Conservation (phyloP, 2,797 vertebrate genomes). For the Tinamus major region DNA sequence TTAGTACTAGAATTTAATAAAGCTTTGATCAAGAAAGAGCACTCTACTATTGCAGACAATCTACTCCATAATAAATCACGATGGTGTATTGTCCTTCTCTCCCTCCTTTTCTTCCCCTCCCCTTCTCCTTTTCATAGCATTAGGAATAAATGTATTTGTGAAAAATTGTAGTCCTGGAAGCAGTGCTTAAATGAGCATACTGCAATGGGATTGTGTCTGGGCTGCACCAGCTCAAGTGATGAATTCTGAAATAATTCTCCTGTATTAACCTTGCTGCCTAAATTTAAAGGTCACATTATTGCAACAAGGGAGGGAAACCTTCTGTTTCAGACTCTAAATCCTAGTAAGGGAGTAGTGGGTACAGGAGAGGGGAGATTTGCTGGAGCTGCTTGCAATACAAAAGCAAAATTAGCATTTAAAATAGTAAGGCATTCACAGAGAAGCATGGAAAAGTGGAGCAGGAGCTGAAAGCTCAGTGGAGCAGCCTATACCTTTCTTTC, state of each 20-base stretch:
- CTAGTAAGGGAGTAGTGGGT: background rate
- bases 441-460: background rate
- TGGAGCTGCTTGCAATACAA: background rate
- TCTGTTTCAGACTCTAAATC: constrained; percentile 16
- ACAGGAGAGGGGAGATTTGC: background rate
- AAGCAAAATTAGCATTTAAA: constrained; percentile 19
- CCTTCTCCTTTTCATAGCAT: background rate
- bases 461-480: background rate
- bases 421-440: background rate
- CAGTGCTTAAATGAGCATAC: background rate
- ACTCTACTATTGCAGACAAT: constrained; percentile 28
- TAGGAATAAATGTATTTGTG: constrained; percentile 32
- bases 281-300: constrained; percentile 54
- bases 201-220: background rate
- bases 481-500: background rate
- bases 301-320: background rate
- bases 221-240: background rate
- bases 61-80: constrained; percentile 43
- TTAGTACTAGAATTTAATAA: constrained; percentile 68
- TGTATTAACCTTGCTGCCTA: constrained; percentile 33
- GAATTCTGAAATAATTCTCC: constrained; percentile 17
- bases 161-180: constrained; percentile 6
- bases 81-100: background rate
- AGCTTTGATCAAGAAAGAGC: constrained; percentile 65
- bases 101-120: background rate